Evolutionary conservation across 2,797 vertebrate genomes (phyloP).

Genomic region (Sebastes alutus): DNA sequence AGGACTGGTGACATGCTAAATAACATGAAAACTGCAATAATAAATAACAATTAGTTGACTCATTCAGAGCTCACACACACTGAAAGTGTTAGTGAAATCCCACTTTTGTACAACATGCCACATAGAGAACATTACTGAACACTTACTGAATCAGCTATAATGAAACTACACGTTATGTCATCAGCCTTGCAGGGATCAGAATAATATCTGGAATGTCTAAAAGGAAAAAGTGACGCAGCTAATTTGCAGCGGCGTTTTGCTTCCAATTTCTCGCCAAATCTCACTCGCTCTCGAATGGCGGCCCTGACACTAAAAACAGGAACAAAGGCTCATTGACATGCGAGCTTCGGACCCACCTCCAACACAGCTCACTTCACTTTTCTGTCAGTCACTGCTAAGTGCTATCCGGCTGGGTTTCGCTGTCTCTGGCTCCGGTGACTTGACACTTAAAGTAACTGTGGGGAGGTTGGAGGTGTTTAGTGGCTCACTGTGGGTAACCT

Average conservation of each 20-base stretch:
- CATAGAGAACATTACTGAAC: neutral
- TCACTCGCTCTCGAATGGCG: neutral
- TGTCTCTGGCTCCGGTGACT: constrained; percentile 49
- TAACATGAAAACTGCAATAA: neutral
- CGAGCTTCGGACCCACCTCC: constrained; percentile 21
- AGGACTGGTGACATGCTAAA: neutral
- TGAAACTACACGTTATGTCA: neutral
- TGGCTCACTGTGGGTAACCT: constrained; percentile 64
- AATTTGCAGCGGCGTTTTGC: neutral
- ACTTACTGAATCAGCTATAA: neutral
- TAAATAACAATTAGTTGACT: neutral
- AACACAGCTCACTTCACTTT: constrained; percentile 50
- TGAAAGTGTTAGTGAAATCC: neutral
- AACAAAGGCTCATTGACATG: constrained; percentile 55
- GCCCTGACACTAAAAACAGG: constrained; percentile 20
- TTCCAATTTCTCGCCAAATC: constrained; percentile 30
- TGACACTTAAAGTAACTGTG: constrained; percentile 63
- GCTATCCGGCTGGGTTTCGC: constrained; percentile 48
- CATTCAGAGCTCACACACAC: neutral
- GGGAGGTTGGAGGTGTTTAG: constrained; percentile 70
- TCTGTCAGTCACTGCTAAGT: constrained; percentile 64
- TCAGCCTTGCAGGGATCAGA: neutral
- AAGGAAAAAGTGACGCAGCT: constrained; percentile 15
- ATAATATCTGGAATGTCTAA: constrained; percentile 3
- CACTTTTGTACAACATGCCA: neutral